Percentiles rank a stretch among this genome's conserved stretches.
Evolutionary conservation across 2,888 invertebrate genomes (phyloP).

Genomic region (Drosophila austrosaltans): DNA sequence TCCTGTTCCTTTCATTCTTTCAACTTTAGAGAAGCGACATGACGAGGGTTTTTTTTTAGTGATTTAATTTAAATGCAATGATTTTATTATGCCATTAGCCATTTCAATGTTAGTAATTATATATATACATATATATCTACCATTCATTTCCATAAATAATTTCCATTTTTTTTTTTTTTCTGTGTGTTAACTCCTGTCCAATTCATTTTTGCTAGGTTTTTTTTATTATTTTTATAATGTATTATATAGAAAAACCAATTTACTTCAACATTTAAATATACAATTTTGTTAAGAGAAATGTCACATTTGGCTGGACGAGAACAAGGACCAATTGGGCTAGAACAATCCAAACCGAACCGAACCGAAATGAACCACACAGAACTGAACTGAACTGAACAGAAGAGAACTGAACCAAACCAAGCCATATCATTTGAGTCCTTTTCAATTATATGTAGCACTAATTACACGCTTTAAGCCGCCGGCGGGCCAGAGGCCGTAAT

Average conservation of each 20-base stretch:
- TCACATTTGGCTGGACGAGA: constrained; percentile 26
- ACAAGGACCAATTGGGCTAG: constrained; percentile 4
- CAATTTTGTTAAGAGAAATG: constrained; percentile 24
- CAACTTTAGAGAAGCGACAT: no score
- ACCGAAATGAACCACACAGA: not conserved
- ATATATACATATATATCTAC: not conserved
- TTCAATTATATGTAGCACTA: constrained; percentile 74
- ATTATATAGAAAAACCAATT: constrained; percentile 13
- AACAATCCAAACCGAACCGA: not conserved
- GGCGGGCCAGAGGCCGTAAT: constrained; percentile 64
- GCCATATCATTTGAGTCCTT: constrained; percentile 70
- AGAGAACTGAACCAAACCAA: not conserved
- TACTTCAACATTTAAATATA: constrained; percentile 11
- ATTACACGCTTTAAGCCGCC: constrained; percentile 72
- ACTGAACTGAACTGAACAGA: not conserved
- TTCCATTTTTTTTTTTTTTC: not conserved
- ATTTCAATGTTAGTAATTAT: constrained; percentile 1
- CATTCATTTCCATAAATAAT: constrained; percentile 22
- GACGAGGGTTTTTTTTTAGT: not conserved
- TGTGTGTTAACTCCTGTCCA: no score
- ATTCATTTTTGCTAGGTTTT: not conserved
- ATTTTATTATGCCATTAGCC: constrained; percentile 1
- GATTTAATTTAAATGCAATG: constrained; percentile 1
- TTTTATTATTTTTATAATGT: not conserved
- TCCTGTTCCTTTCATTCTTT: no score